Conservation (phyloP, 2,888 invertebrate genomes). For the Mechanitis mazaeus region DNA sequence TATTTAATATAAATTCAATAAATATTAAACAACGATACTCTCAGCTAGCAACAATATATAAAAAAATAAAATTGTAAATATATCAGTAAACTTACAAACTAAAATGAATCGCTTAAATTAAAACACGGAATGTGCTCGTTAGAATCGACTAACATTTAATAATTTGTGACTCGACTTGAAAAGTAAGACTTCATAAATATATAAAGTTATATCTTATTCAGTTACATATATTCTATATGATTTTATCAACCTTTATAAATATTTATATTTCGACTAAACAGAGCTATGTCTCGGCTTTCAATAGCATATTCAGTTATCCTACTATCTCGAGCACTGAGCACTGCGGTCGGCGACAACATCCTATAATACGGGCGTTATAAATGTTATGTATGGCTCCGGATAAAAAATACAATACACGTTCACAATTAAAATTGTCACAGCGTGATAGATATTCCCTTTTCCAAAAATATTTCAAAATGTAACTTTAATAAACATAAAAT, state of each 20-base stretch:
- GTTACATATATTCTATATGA: too few relatives aligned
- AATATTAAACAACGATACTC: conserved; percentile 39
- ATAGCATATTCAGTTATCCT: too few relatives aligned
- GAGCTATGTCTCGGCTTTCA: too few relatives aligned
- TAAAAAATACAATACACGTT: too few relatives aligned
- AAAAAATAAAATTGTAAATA: conserved; percentile 13
- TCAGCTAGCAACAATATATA: conserved; percentile 41
- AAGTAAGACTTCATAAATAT: too few relatives aligned
- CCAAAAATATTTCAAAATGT: not conserved
- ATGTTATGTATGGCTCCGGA: too few relatives aligned
- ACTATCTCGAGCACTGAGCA: too few relatives aligned
- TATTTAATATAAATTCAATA: conserved; percentile 57
- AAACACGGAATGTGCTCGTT: not conserved
- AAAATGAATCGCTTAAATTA: not conserved
- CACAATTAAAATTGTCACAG: not conserved
- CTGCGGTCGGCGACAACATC: too few relatives aligned
- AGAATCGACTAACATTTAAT: not conserved
- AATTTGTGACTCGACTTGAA: not conserved
- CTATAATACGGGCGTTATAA: too few relatives aligned
- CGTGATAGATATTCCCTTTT: not conserved
- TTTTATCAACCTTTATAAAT: too few relatives aligned
- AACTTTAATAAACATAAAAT: not conserved
- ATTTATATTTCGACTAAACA: too few relatives aligned
- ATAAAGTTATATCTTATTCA: too few relatives aligned
- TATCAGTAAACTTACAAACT: not conserved